A percentile compares a stretch with the other conserved stretches of the same genome.
phyloP scores from a whole-genome alignment of 2,797 vertebrate species.

The Schizopygopsis pylzovi region DNA sequence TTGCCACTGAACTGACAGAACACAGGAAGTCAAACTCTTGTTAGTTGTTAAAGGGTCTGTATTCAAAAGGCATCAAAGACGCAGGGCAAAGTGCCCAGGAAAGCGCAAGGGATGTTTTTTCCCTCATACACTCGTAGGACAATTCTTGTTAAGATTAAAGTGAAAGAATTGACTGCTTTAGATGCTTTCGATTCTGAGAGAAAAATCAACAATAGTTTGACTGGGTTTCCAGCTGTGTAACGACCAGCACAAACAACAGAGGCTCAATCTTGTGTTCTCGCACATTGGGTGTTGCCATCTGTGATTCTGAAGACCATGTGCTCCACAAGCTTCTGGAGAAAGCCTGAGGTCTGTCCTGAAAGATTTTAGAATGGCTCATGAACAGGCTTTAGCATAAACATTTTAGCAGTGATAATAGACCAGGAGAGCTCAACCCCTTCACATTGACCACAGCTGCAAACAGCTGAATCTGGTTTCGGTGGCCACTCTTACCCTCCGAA shows the following conservation, averaged over 20 bases:
- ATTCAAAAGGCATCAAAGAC: constrained; percentile 73
- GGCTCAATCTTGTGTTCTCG: constrained; percentile 28
- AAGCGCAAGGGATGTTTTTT: constrained; percentile 45
- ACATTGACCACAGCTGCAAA: constrained; percentile 76
- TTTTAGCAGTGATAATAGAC: constrained; percentile 70
- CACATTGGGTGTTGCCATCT: constrained; percentile 66
- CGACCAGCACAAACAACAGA: constrained; percentile 12
- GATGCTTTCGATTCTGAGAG: constrained; percentile 8
- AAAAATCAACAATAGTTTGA: not conserved
- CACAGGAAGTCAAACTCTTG: constrained; percentile 74
- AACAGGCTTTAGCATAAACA: constrained; percentile 69
- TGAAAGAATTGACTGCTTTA: constrained; percentile 20
- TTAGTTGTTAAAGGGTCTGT: constrained; percentile 74
- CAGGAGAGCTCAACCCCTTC: constrained; percentile 59
- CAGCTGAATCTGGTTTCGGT: constrained; percentile 75
- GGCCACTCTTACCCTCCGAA: constrained; percentile 57
- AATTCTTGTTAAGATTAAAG: constrained; percentile 41
- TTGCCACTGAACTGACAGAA: constrained; percentile 70
- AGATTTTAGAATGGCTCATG: constrained; percentile 61
- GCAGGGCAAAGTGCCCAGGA: constrained; percentile 65
- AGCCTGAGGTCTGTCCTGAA: constrained; percentile 68
- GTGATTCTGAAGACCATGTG: constrained; percentile 74
- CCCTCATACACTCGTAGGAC: constrained; percentile 13
- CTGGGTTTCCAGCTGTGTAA: constrained; percentile 32
- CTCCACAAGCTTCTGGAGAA: constrained; percentile 62